Evolutionary conservation across 2,113 vertebrate genomes (phyloP).

Genomic region (Xiphorhynchus elegans): DNA sequence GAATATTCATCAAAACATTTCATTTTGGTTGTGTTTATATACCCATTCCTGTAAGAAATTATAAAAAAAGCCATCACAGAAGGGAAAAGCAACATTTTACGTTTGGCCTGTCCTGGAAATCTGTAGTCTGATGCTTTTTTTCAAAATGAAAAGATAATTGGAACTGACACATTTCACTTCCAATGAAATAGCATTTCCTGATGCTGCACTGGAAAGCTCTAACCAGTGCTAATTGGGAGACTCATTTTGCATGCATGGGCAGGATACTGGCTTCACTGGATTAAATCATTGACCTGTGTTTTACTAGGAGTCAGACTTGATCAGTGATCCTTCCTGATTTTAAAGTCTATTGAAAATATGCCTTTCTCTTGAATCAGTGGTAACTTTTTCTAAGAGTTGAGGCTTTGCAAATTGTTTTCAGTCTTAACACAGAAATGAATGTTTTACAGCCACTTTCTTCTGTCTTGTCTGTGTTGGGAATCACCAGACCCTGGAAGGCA

Average conservation of each 20-base stretch:
- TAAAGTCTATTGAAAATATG: background rate
- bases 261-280: background rate
- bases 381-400: background rate
- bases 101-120: background rate
- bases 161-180: constrained; percentile 56
- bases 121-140: background rate
- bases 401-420: background rate
- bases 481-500: background rate
- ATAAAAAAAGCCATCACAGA: background rate
- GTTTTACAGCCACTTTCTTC: background rate
- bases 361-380: background rate
- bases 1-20: background rate
- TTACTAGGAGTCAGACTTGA: background rate
- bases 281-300: constrained; percentile 13
- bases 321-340: background rate
- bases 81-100: background rate
- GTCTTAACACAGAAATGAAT: background rate
- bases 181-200: constrained; percentile 28
- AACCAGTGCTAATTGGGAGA: constrained; percentile 9
- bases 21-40: background rate
- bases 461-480: background rate
- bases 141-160: background rate
- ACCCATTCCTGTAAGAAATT: background rate
- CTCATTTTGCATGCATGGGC: background rate
- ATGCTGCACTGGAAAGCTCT: constrained; percentile 2